Evolutionary conservation across 2,888 invertebrate genomes (phyloP), one percentile per base, ranked within the genome.

Genomic region (Acanthosepion lycidas): DNA sequence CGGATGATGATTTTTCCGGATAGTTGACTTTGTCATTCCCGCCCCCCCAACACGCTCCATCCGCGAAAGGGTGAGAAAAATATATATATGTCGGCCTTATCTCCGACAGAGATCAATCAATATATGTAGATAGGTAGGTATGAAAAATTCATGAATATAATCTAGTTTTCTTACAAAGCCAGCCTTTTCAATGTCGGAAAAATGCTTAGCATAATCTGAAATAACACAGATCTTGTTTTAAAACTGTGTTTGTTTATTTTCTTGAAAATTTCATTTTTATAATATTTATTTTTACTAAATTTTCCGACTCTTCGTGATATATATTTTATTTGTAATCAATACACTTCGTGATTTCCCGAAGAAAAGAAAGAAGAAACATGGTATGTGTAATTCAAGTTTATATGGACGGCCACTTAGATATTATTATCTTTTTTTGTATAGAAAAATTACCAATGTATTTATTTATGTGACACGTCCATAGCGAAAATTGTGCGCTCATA

Each of bases 81-180:
- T 9, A 42, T 42, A 42, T 42, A 42, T 42, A 42, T 42, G 42
- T 42, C 42, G 8, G 78, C 78, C 15, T n/a, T 78, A 78, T 78
- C 78, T n/a, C n/a, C 78, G 78, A 78, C 78, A n/a, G 78, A 78
- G 20, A 78, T 78, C 78, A 78, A 78, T 78, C 78, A 78, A 78
- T 78, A 78, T 78, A 78, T n/a, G 78, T 78, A 78, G 78, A 78
- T 78, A 42, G n/a, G 78, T 78, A 78, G 78, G 78, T 78, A 78
- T 78, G 78, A 78, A 78, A 78, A 78, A 78, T 78, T 78, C 78
- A 78, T 78, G 78, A 78, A 78, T 78, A 78, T 78, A 78, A 78
- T 78, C 78, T 78, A 33, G 78, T 78, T 78, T 78, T n/a, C 78
- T n/a, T n/a, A 78, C 78, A 78, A 78, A 78, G 78, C n/a, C 78